phyloP scores from a whole-genome alignment of 2,797 vertebrate species.

The Acanthis flammea region DNA sequence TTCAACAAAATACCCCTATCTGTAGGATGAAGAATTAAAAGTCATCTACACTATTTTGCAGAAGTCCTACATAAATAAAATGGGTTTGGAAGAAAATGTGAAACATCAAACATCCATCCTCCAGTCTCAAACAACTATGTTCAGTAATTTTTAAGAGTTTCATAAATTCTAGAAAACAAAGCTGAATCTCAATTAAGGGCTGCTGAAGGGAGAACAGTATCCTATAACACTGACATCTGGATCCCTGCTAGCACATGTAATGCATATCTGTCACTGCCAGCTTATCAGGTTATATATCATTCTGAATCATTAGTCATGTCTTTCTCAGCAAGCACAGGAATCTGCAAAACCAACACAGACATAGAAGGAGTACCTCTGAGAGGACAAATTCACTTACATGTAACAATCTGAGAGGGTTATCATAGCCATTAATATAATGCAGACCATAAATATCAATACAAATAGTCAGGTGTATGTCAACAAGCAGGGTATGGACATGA shows the following conservation, averaged over 20 bases:
- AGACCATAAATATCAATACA: constrained; percentile 31
- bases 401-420: constrained; percentile 16
- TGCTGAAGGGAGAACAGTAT: constrained; percentile 26
- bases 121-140: not conserved
- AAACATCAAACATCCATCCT: not conserved
- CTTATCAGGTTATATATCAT: constrained; percentile 63
- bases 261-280: constrained; percentile 60
- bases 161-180: constrained; percentile 35
- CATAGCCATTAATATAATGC: constrained; percentile 30
- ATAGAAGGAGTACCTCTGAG: constrained; percentile 20
- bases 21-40: not conserved
- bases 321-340: constrained; percentile 46
- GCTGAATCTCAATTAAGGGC: constrained; percentile 47
- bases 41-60: not conserved
- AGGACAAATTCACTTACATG: constrained; percentile 27
- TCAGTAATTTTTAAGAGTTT: constrained; percentile 7
- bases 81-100: not conserved
- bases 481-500: not conserved
- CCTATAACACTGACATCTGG: constrained; percentile 51
- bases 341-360: constrained; percentile 33
- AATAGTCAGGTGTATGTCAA: constrained; percentile 32
- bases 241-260: constrained; percentile 10
- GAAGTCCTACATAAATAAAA: not conserved
- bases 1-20: not conserved
- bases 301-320: constrained; percentile 65